A percentile compares a stretch with the other conserved stretches of the same genome.
phyloP scores from a whole-genome alignment of 2,113 vertebrate species.

The Actenoides lindsayi region DNA sequence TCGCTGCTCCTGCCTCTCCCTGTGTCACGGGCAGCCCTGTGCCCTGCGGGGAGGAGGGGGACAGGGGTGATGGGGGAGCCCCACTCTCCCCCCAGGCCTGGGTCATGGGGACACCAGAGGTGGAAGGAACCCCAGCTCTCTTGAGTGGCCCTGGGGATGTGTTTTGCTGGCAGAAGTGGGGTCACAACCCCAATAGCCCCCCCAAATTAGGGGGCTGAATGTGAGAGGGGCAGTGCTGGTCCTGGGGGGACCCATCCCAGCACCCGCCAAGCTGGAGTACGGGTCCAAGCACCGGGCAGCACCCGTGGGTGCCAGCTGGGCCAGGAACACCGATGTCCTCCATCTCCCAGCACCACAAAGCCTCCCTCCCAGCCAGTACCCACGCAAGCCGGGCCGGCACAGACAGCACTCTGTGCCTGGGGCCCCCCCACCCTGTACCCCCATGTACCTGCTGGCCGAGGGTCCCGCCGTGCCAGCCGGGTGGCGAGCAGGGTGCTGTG shows the following conservation, averaged over 20 bases:
- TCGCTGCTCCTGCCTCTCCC: neutral
- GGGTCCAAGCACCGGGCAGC: neutral
- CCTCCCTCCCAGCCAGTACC: neutral
- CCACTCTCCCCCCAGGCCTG: neutral
- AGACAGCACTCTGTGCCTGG: neutral
- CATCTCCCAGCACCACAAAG: neutral
- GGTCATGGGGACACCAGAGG: fast-evolving
- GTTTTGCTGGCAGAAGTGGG: fast-evolving
- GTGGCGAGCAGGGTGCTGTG: neutral
- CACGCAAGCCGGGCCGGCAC: neutral
- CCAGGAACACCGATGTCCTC: neutral
- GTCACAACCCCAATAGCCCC: neutral
- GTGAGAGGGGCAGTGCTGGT: neutral
- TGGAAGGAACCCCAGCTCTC: neutral
- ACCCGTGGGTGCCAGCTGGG: neutral
- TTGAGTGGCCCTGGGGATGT: fast-evolving
- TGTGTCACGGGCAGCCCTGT: fast-evolving
- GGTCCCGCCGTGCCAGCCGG: neutral
- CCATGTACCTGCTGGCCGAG: slow-evolving; percentile 12
- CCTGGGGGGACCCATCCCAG: neutral
- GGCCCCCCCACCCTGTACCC: neutral
- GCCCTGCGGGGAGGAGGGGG: neutral
- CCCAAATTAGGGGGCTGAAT: neutral
- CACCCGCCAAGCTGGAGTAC: fast-evolving
- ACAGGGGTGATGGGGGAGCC: neutral